phyloP scores from a whole-genome alignment of 2,113 vertebrate genomes.

The Mesitornis unicolor region DNA sequence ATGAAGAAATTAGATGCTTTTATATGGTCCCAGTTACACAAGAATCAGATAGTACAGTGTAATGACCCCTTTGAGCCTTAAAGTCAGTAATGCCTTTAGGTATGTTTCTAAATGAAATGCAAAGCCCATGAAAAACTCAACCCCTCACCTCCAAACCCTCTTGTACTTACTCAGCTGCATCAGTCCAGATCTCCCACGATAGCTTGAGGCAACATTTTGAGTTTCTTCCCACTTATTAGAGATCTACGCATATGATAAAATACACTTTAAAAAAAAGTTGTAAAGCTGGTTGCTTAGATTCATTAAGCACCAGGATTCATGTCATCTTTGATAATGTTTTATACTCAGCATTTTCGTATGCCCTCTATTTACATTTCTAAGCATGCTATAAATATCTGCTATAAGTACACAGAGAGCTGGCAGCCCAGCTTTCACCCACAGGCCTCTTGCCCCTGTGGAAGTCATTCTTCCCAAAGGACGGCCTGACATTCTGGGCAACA shows the following conservation, averaged over 20 bases:
- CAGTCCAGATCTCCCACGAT: neutral
- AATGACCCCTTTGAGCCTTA: neutral
- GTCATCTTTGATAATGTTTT: constrained; percentile 31
- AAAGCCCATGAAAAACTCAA: neutral
- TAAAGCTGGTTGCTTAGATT: constrained; percentile 14
- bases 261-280: neutral
- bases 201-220: neutral
- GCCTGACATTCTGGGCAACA: neutral
- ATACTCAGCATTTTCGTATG: constrained; percentile 18
- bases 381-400: constrained; percentile 41
- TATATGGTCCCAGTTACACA: neutral
- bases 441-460: neutral
- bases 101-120: neutral
- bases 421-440: neutral
- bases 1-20: neutral
- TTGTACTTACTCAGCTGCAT: neutral
- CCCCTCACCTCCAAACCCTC: neutral
- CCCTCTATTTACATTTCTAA: constrained; percentile 57
- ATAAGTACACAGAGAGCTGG: neutral
- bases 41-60: neutral
- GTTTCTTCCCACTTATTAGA: neutral
- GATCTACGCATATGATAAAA: neutral
- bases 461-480: neutral
- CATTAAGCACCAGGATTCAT: neutral
- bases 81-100: neutral